Percentiles rank a stretch among this genome's conserved stretches.
Conservation (phyloP, 2,113 vertebrate species). For the Dissostichus mawsoni region DNA sequence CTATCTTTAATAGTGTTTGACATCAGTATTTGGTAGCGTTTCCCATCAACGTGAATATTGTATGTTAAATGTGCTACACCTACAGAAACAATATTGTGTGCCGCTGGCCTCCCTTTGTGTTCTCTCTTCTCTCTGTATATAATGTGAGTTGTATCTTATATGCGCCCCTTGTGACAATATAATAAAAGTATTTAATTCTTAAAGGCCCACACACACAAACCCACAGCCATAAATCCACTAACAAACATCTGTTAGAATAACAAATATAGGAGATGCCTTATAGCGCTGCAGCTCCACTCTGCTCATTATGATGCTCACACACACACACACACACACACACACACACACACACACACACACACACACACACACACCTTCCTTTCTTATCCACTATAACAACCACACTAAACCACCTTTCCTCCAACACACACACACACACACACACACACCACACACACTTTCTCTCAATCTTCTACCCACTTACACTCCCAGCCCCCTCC, state of each 20-base stretch:
- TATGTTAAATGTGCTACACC: neutral
- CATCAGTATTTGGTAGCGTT: neutral
- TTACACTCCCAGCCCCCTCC: conserved; percentile 41
- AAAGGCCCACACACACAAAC: conserved; percentile 27
- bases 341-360: conserved; percentile 43
- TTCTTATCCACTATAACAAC: conserved; percentile 55
- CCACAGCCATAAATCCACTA: conserved; percentile 7
- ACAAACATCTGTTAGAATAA: conserved; percentile 58
- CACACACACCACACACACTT: conserved; percentile 46
- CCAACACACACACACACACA: conserved; percentile 43
- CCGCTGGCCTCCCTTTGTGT: neutral
- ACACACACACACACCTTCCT: conserved; percentile 48
- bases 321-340: conserved; percentile 17
- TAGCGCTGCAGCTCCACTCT: conserved; percentile 48
- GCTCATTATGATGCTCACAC: conserved; percentile 58
- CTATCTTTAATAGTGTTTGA: neutral
- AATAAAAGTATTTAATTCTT: conserved; percentile 43
- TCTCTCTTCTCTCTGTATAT: conserved; percentile 10
- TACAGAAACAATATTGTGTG: too few relatives aligned
- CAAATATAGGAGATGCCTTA: conserved; percentile 54
- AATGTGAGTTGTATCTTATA: neutral
- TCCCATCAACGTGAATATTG: neutral
- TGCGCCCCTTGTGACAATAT: conserved; percentile 20
- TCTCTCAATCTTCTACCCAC: conserved; percentile 68
- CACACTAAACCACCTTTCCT: conserved; percentile 59